A percentile compares a stretch with the other conserved stretches of the same genome.
phyloP scores from a whole-genome alignment of 2,113 vertebrate species.

The Hiodon tergisus region DNA sequence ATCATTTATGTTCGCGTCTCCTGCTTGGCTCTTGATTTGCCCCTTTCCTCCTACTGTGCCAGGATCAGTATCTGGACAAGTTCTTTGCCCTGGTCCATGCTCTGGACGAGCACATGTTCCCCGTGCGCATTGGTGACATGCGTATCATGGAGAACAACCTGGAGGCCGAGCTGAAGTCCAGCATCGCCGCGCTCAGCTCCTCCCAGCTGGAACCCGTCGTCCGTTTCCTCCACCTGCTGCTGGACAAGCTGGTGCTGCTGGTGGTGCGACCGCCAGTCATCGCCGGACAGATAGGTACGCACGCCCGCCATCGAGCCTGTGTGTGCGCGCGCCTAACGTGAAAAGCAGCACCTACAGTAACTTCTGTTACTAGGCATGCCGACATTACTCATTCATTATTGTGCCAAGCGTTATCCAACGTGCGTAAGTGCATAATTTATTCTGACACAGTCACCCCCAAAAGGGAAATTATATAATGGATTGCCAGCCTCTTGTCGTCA shows the following conservation, averaged over 20 bases:
- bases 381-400: too few species aligned
- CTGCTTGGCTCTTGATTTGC: background rate
- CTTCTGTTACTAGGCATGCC: background rate
- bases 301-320: too few species aligned
- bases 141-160: conserved; percentile 98
- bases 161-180: conserved; percentile 91
- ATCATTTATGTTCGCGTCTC: background rate
- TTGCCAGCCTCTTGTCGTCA: too few species aligned
- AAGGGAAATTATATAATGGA: too few species aligned
- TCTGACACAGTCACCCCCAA: too few species aligned
- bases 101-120: conserved; percentile 97
- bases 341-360: background rate
- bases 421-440: too few species aligned
- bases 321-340: background rate
- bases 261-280: conserved; percentile 94
- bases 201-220: conserved; percentile 93
- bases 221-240: conserved; percentile 93
- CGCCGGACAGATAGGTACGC: conserved; percentile 92
- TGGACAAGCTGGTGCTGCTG: conserved; percentile 93
- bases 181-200: conserved; percentile 85
- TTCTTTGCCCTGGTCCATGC: conserved; percentile 97
- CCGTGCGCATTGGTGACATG: conserved; percentile 94
- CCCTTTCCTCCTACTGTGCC: conserved; percentile 19
- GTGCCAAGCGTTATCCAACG: too few species aligned
- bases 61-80: conserved; percentile 97